Evolutionary conservation across 2,888 invertebrate genomes (phyloP), one percentile per base, ranked within the genome.

Genomic region (Aphodius sticticus): DNA sequence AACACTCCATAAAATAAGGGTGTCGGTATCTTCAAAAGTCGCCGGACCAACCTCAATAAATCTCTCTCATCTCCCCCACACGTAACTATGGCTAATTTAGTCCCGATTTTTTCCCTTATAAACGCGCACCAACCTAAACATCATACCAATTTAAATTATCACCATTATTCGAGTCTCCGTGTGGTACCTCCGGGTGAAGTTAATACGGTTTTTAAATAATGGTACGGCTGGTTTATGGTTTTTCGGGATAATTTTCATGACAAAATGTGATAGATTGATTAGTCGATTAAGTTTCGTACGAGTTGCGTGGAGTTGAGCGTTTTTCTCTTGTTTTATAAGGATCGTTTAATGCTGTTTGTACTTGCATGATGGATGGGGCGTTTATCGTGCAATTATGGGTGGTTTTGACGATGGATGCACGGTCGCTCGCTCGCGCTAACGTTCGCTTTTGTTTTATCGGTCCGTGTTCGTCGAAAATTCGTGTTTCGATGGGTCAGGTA

Each of bases 201-300:
- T 53, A 53, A 53, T 53, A 53, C 81, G 83, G 84, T 82, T 85
- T 85, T 82, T 82, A 83, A 79, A 81, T 81, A 75, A 78, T 84
- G 82, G 83, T 82, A 83, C 77, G 78, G 76, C 78, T 82, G 80
- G 82, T 84, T 84, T 85, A 85, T 84, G 85, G 84, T 84, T 84
- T 85, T 85, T 84, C 81, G 83, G 83, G 84, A 84, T 86, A 87
- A 87, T 87, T 87, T 87, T 87, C 86, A 86, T 86, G 87, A 87
- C 87, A 86, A 87, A 87, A 86, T 86, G 86, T 87, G 87, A 87
- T 87, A 86, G 86, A 87, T 87, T 86, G 87, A 87, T 87, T 86
- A 86, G 86, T 84, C 85, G 85, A 87, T 86, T 86, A 86, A 83
- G 84, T 83, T 83, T 83, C 77, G 78, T 37, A 74, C 36, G n/a